These are phyloP conservation scores for Geopemphigus sp. DNA, from an alignment of 1,140 invertebrate species.

Conservation along the genomic window DNA sequence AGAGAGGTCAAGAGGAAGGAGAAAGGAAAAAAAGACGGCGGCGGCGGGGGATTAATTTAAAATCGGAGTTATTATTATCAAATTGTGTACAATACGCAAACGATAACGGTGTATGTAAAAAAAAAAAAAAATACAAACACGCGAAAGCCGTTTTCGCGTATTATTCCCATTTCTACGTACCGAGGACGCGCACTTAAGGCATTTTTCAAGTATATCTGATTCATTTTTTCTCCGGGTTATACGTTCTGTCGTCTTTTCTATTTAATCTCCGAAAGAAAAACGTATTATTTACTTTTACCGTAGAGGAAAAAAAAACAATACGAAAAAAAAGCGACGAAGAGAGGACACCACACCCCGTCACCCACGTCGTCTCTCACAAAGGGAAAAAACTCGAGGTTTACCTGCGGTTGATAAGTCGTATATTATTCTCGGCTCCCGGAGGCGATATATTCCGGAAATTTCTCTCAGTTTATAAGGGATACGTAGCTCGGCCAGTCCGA, in stretches of 20 bases:
- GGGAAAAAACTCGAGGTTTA: constrained; percentile 13
- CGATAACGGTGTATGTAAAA: constrained; percentile 29
- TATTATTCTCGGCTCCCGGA: constrained; percentile 37
- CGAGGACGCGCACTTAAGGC: constrained; percentile 27
- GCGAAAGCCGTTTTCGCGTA: constrained; percentile 5
- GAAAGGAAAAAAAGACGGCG: neutral
- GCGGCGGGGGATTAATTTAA: constrained; percentile 25
- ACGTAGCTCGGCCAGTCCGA: neutral
- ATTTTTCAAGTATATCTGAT: constrained; percentile 41
- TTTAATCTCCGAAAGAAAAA: constrained; percentile 42
- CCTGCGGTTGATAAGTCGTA: constrained; percentile 43
- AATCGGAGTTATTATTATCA: constrained; percentile 40
- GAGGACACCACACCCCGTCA: no score
- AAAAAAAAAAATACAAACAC: constrained; percentile 34
- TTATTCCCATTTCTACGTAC: neutral
- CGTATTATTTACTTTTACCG: constrained; percentile 38
- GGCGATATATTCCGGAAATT: constrained; percentile 42
- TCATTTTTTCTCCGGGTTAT: constrained; percentile 33
- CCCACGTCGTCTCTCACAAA: constrained; percentile 26
- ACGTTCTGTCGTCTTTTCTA: constrained; percentile 36
- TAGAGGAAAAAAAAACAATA: constrained; percentile 40
- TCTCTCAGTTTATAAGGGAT: constrained; percentile 5
- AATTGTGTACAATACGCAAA: constrained; percentile 30
- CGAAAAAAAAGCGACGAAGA: neutral
- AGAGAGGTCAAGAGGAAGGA: constrained; percentile 1